These are phyloP conservation scores for Ardeotis arabs DNA, from an alignment of 2,113 vertebrate genomes.

Conservation along the genomic window DNA sequence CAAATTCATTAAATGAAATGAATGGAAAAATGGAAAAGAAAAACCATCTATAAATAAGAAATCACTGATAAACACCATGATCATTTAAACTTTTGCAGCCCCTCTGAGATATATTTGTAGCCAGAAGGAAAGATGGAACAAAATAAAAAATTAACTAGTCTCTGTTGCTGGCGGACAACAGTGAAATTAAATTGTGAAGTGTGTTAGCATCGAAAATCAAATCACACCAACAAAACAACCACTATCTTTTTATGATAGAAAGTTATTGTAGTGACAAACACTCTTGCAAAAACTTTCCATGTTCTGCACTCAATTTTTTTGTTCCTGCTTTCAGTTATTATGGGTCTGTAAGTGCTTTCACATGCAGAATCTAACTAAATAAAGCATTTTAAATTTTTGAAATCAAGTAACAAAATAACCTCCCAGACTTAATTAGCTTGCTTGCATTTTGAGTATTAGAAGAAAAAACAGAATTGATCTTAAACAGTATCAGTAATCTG, in stretches of 20 bases:
- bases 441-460: background rate
- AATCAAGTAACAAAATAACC: background rate
- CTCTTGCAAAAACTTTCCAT: constrained; percentile 21
- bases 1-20: constrained; percentile 38
- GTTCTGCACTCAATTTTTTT: background rate
- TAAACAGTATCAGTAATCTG: background rate
- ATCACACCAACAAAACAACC: constrained; percentile 4
- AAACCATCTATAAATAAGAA: constrained; percentile 57
- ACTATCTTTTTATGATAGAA: background rate
- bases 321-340: background rate
- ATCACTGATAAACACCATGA: constrained; percentile 47
- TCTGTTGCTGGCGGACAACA: constrained; percentile 27
- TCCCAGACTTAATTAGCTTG: background rate
- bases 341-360: background rate
- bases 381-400: background rate
- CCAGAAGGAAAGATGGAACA: constrained; percentile 57
- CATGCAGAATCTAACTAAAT: background rate
- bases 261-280: background rate
- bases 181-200: constrained; percentile 37
- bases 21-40: constrained; percentile 15
- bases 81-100: constrained; percentile 60
- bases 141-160: constrained; percentile 50
- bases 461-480: background rate
- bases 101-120: constrained; percentile 45
- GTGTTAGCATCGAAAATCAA: constrained; percentile 58